phyloP scores from a whole-genome alignment of 2,113 vertebrate species.

The Protobothrops mucrosquamatus region DNA sequence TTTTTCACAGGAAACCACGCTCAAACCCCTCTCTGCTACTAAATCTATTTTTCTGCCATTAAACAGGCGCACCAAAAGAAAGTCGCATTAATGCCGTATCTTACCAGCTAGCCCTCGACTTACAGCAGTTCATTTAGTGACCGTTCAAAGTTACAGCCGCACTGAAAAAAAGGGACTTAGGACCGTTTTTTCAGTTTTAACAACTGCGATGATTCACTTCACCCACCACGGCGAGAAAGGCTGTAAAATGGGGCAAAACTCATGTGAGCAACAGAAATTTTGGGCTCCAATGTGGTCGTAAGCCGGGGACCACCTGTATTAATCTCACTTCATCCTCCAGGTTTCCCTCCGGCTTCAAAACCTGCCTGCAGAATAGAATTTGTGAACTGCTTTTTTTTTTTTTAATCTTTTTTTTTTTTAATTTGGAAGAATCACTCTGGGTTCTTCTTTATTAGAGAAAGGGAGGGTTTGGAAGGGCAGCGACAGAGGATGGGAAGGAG shows the following conservation, averaged over 20 bases:
- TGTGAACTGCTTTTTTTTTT: background rate
- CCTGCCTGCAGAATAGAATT: accelerated
- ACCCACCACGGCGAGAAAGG: too few relatives aligned
- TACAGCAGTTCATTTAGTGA: too few relatives aligned
- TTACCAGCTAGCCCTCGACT: too few relatives aligned
- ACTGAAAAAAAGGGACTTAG: too few relatives aligned
- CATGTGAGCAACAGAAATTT: background rate
- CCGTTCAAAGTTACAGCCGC: too few relatives aligned
- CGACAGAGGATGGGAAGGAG: background rate
- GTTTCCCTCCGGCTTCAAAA: background rate
- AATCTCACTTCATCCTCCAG: accelerated
- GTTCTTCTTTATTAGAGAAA: background rate
- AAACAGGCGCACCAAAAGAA: background rate
- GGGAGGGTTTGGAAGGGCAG: background rate
- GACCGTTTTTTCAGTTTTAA: background rate
- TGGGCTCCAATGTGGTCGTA: too few relatives aligned
- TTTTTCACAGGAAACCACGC: background rate
- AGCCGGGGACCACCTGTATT: background rate
- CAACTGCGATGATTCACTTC: background rate
- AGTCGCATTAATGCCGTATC: background rate
- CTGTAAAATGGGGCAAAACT: background rate
- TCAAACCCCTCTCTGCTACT: too few relatives aligned
- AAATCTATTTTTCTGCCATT: background rate
- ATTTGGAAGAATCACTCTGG: background rate
- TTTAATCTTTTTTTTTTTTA: background rate